A percentile compares a stretch with the other conserved stretches of the same genome.
These are phyloP conservation scores for Aphaenogaster floridana DNA, from an alignment of 1,140 invertebrate genomes.

Conservation along the genomic window DNA sequence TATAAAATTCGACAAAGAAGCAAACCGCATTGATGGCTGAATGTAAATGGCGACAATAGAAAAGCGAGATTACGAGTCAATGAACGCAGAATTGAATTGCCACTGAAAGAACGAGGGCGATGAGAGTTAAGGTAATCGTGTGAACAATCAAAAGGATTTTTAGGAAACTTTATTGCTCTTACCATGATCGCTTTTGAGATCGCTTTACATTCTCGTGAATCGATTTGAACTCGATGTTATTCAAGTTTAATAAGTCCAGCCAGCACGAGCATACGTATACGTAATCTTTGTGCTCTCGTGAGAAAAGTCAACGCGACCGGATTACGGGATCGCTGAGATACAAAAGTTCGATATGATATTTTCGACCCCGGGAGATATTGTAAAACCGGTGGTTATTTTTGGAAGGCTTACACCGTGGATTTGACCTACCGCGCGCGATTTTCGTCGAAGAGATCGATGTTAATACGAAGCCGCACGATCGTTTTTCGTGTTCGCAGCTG, in stretches of 20 bases:
- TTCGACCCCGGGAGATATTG: neutral
- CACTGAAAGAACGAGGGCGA: neutral
- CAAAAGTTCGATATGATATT: conserved; percentile 20
- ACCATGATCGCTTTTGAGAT: conserved; percentile 1
- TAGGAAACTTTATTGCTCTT: conserved; percentile 38
- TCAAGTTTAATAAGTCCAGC: conserved; percentile 59
- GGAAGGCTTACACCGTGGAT: neutral
- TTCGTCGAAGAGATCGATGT: neutral
- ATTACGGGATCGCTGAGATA: conserved; percentile 13
- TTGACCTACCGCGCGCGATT: neutral
- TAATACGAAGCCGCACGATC: conserved; percentile 11
- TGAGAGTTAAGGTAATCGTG: neutral
- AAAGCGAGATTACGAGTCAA: conserved; percentile 46
- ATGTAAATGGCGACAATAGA: conserved; percentile 34
- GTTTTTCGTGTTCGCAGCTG: conserved; percentile 19
- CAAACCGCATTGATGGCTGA: conserved; percentile 11
- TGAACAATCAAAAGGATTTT: conserved; percentile 9
- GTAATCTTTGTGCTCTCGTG: neutral
- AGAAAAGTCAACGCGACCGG: conserved; percentile 9
- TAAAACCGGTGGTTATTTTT: conserved; percentile 32
- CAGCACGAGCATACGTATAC: neutral
- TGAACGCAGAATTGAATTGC: conserved; percentile 42
- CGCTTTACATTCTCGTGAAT: conserved; percentile 50
- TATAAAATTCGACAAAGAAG: conserved; percentile 13
- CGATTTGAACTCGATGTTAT: conserved; percentile 29